A percentile compares a stretch with the other conserved stretches of the same genome.
Evolutionary conservation across 2,797 vertebrate species (phyloP).

Genomic region (Eurystomus glaucurus): DNA sequence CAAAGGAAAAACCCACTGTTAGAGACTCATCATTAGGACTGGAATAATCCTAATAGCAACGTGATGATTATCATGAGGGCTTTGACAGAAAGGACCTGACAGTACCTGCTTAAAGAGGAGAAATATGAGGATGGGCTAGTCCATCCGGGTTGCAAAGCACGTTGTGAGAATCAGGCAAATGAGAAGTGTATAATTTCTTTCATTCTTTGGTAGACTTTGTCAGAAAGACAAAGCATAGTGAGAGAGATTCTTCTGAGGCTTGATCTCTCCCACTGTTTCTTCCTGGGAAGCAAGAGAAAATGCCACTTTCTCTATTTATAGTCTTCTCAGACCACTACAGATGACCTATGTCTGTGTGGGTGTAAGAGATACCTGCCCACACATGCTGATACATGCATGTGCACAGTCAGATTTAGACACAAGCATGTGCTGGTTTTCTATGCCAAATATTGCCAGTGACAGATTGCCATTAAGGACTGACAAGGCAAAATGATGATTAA

Average conservation of each 20-base stretch:
- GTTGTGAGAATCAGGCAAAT: background rate
- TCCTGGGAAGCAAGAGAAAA: background rate
- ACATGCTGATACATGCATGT: background rate
- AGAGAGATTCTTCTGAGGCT: background rate
- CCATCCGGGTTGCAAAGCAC: background rate
- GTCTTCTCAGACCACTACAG: background rate
- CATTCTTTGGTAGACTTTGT: background rate
- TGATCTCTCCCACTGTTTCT: background rate
- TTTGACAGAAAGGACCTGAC: background rate
- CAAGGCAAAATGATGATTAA: constrained; percentile 37
- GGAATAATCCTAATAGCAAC: background rate
- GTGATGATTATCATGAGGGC: background rate
- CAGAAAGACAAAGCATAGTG: background rate
- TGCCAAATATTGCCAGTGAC: background rate
- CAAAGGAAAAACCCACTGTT: background rate
- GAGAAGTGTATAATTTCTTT: background rate
- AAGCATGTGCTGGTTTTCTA: background rate
- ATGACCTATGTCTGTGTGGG: background rate
- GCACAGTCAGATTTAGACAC: background rate
- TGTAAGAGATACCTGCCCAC: background rate
- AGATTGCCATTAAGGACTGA: constrained; percentile 1
- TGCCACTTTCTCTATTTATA: background rate
- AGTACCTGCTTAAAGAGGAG: background rate
- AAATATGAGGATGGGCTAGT: background rate
- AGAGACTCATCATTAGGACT: background rate